Evolutionary conservation across 2,888 invertebrate genomes (phyloP), one percentile per base, ranked within the genome.

Genomic region (Sinotaia quadrata): DNA sequence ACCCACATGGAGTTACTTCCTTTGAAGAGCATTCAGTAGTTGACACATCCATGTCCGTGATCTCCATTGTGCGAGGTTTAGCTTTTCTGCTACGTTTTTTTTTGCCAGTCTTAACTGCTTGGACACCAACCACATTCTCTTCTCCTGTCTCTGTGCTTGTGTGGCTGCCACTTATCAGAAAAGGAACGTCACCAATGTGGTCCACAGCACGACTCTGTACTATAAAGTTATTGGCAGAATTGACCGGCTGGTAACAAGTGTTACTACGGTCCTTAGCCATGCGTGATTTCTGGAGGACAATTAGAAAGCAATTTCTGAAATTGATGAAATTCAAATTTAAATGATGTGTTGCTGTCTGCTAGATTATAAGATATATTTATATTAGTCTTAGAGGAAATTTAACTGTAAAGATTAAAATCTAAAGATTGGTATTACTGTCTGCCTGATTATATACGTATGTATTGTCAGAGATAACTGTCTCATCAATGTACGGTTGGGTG

Each of bases 11-110:
- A 1, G 72, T 71, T 0, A 41, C 67, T 5, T 72, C 70, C 12
- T 31, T 65, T 7, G 73, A 73, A 0, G 69, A 63, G 15, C 63
- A 12, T 27, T 73, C 70, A 15, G 56, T 56, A 0, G 73, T 60
- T 2, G 77, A 76, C 1, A 63, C 51, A 18, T 78, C 75, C 59
- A 68, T 21, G 31, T 75, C 74, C 12, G 41, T 18, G 7, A 74
- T 71, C 41, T 69, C 71, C 8, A 57, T 68, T 4, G 24, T 31
- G n/a, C 69, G 33, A 15, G 60, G 44, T 51, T 72, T 74, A 1
- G 36, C 31, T 15, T 44, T 66, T 62, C 61, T 71, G 27, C 67
- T 65, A 3, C 66, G 27, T n/a, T 47, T 59, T 15, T 58, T 29
- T 18, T 36, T 66, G 15, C 31, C 47, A 37, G 54, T 27, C 8